phyloP scores from a whole-genome alignment of 2,113 vertebrate species.

The Urocynchramus pylzowi region DNA sequence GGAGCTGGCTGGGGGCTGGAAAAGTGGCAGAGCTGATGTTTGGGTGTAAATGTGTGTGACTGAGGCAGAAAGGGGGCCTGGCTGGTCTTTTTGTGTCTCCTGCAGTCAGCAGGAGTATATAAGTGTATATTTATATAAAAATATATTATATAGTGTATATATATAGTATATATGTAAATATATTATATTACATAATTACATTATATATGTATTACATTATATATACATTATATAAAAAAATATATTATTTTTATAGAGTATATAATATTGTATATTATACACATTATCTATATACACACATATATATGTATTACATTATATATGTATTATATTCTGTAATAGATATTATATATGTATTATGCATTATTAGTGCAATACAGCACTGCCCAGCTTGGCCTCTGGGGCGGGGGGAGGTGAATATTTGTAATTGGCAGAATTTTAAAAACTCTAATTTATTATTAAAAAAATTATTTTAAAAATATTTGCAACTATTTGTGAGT shows the following conservation, averaged over 20 bases:
- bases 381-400: not conserved
- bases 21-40: not conserved
- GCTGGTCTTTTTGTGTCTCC: not conserved
- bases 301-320: too few species aligned
- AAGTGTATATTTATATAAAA: not conserved
- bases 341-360: too few species aligned
- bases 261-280: not conserved
- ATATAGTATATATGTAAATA: not conserved
- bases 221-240: too few species aligned
- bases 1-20: not conserved
- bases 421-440: not conserved
- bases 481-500: not conserved
- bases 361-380: not conserved
- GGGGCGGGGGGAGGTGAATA: not conserved
- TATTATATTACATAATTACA: too few species aligned
- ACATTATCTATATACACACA: too few species aligned
- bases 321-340: too few species aligned
- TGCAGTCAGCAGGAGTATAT: accelerated
- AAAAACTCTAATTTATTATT: not conserved
- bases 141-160: too few species aligned
- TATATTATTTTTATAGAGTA: too few species aligned
- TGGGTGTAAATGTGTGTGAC: not conserved
- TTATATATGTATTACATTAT: too few species aligned
- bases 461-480: not conserved
- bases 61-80: not conserved